phyloP scores from a whole-genome alignment of 1,140 invertebrate genomes.

The Eciton burchellii region DNA sequence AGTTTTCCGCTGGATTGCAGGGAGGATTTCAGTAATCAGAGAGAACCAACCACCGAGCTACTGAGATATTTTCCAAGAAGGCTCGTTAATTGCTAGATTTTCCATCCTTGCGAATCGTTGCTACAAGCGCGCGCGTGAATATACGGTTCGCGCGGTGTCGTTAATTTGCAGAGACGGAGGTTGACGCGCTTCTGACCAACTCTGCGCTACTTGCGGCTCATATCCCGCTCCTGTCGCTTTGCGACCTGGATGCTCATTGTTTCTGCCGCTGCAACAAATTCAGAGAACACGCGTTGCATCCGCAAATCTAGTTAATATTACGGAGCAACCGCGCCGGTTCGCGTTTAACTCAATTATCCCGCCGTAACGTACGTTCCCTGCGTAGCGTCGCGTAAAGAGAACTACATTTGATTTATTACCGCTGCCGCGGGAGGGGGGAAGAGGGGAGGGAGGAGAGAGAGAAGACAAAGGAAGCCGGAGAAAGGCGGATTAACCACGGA shows the following conservation, averaged over 20 bases:
- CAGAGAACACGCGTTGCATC: constrained; percentile 3
- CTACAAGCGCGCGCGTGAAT: background rate
- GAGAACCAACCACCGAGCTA: background rate
- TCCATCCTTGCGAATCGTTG: background rate
- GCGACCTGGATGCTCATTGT: constrained; percentile 9
- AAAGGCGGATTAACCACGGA: no score
- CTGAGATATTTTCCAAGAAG: background rate
- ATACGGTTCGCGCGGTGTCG: background rate
- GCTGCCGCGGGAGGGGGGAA: background rate
- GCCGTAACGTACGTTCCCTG: constrained; percentile 42
- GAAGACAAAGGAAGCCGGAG: background rate
- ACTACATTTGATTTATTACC: constrained; percentile 10
- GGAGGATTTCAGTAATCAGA: no score
- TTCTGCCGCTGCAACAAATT: constrained; percentile 27
- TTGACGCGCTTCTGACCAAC: background rate
- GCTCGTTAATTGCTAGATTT: background rate
- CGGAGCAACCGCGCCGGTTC: constrained; percentile 41
- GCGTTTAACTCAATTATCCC: constrained; percentile 52
- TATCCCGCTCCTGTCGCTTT: constrained; percentile 7
- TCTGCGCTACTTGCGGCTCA: constrained; percentile 2
- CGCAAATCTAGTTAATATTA: constrained; percentile 53
- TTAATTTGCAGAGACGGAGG: background rate
- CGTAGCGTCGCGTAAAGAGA: constrained; percentile 5
- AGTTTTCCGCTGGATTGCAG: background rate
- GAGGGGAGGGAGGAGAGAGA: background rate